Evolutionary conservation across 2,888 invertebrate genomes (phyloP).

Genomic region (Pycnomerus fuliginosus): DNA sequence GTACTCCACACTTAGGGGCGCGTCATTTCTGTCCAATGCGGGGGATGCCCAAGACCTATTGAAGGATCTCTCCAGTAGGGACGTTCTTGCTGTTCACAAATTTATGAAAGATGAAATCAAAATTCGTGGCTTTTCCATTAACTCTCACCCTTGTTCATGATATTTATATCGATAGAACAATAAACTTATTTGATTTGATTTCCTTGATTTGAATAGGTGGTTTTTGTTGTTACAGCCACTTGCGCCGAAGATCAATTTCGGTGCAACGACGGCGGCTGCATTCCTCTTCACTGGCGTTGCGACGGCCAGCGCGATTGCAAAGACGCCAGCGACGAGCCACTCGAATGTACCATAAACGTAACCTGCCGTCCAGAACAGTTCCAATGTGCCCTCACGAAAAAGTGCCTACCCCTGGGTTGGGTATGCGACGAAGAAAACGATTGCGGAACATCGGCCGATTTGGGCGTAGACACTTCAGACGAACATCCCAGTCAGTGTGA

Average conservation of each 20-base stretch:
- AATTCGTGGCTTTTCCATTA: too few species aligned
- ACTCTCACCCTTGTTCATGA: too few species aligned
- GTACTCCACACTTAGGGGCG: not conserved
- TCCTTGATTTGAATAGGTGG: not conserved
- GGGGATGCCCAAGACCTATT: not conserved
- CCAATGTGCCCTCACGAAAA: constrained; percentile 67
- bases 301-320: constrained; percentile 64
- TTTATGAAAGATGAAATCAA: too few species aligned
- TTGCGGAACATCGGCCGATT: constrained; percentile 62
- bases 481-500: constrained; percentile 67
- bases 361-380: constrained; percentile 71
- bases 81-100: not conserved
- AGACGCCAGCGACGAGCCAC: constrained; percentile 64
- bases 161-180: too few species aligned
- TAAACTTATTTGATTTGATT: too few species aligned
- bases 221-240: constrained; percentile 7
- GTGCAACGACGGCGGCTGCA: constrained; percentile 61
- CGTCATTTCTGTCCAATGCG: too few species aligned
- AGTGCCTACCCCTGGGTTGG: constrained; percentile 75
- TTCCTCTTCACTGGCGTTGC: constrained; percentile 64
- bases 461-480: constrained; percentile 63
- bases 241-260: constrained; percentile 53
- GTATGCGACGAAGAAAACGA: constrained; percentile 76
- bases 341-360: constrained; percentile 53
- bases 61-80: not conserved